phyloP scores from a whole-genome alignment of 1,140 invertebrate species.

The Achatina immaculata region DNA sequence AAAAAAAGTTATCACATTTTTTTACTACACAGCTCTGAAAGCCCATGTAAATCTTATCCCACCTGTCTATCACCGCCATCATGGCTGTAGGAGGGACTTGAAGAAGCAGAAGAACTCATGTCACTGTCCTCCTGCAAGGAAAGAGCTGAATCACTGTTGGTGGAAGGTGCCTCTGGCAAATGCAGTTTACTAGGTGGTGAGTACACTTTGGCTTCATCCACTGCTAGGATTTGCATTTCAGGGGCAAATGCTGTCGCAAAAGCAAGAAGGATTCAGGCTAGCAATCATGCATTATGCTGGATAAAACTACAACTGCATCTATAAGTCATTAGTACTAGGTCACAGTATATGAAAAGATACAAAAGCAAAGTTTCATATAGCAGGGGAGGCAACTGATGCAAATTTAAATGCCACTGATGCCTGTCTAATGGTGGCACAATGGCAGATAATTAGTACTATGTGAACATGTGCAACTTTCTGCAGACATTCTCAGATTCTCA shows the following conservation, averaged over 20 bases:
- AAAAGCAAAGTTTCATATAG: too few species aligned
- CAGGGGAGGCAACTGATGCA: too few species aligned
- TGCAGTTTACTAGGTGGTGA: constrained; percentile 82
- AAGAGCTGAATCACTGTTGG: constrained; percentile 65
- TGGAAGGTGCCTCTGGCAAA: constrained; percentile 75
- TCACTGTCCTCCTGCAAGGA: constrained; percentile 66
- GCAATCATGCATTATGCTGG: background rate
- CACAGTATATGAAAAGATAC: too few species aligned
- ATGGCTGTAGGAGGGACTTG: constrained; percentile 57
- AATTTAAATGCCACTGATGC: too few species aligned
- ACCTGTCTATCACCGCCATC: constrained; percentile 32
- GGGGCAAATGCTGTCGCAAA: constrained; percentile 50
- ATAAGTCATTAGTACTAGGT: too few species aligned
- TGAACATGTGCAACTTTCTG: too few species aligned
- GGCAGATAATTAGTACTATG: too few species aligned
- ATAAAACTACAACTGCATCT: background rate
- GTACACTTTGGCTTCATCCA: constrained; percentile 84
- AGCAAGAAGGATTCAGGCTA: constrained; percentile 51
- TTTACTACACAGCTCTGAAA: too few species aligned
- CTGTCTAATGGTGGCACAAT: too few species aligned
- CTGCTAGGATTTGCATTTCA: constrained; percentile 69
- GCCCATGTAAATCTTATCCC: too few species aligned
- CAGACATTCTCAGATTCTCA: too few species aligned
- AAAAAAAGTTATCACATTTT: too few species aligned
- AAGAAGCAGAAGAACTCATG: constrained; percentile 60